Conservation (phyloP, 2,113 vertebrate genomes). For the Verasper variegatus region DNA sequence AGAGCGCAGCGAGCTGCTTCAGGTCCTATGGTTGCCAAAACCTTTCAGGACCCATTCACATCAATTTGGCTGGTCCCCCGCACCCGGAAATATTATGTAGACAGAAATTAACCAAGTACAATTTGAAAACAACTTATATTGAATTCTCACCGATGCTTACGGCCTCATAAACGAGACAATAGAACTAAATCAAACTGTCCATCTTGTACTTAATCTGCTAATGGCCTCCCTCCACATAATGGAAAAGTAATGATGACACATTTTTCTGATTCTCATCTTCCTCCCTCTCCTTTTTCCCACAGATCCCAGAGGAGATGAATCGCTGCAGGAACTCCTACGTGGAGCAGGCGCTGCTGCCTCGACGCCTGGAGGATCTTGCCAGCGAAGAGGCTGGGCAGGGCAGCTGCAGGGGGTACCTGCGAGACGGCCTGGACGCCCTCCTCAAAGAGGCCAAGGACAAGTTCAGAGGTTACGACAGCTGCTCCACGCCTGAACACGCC, state of each 20-base stretch:
- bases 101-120: no score
- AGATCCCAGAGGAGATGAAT: constrained; percentile 93
- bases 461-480: constrained; percentile 93
- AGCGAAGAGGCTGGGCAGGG: constrained; percentile 80
- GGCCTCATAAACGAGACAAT: no score
- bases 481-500: constrained; percentile 88
- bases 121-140: no score
- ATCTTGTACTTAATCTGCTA: background rate
- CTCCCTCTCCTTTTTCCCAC: constrained; percentile 6
- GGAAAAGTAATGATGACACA: background rate
- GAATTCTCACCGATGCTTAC: no score
- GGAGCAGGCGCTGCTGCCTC: constrained; percentile 89
- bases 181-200: no score
- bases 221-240: background rate
- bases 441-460: constrained; percentile 97
- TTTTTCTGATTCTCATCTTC: background rate
- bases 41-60: no score
- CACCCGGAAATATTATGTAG: no score
- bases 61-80: no score
- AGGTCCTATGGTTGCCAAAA: no score
- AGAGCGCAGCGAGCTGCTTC: no score
- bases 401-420: constrained; percentile 83
- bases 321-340: constrained; percentile 91
- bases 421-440: constrained; percentile 88
- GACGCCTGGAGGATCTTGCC: constrained; percentile 87